Evolutionary conservation across 2,113 vertebrate genomes (phyloP).

Genomic region (Motacilla tschutschensis): DNA sequence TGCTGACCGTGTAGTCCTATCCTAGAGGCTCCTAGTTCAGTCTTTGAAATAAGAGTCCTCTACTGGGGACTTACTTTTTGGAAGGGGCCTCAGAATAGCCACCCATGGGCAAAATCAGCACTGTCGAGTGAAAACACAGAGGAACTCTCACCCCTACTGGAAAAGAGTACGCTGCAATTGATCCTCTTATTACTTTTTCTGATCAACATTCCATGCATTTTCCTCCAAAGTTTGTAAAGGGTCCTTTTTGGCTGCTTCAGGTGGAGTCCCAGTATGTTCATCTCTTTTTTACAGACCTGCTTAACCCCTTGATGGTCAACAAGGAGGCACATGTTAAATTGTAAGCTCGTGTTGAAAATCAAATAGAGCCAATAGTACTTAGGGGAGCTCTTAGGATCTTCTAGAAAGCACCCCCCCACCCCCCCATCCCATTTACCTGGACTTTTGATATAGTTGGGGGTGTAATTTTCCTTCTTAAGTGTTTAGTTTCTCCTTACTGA

Average conservation of each 20-base stretch:
- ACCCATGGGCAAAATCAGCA: neutral
- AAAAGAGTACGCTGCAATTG: neutral
- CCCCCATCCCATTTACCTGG: neutral
- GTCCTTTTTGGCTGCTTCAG: neutral
- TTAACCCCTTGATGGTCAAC: neutral
- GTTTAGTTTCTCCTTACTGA: neutral
- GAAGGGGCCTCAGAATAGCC: neutral
- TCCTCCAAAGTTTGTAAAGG: neutral
- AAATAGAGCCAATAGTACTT: neutral
- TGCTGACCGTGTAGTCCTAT: neutral
- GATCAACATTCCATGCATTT: neutral
- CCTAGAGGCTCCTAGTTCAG: neutral
- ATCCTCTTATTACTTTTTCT: neutral
- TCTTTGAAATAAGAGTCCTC: neutral
- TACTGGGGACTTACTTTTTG: neutral
- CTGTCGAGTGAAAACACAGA: neutral
- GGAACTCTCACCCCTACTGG: neutral
- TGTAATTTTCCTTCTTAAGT: neutral
- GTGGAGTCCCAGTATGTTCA: neutral
- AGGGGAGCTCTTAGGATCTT: neutral
- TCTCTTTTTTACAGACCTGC: neutral
- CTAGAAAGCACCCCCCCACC: neutral
- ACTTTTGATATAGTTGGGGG: neutral
- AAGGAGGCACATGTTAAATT: neutral
- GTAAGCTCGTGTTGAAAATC: neutral